Evolutionary conservation across 2,888 invertebrate genomes (phyloP).

Genomic region (Hypsopygia costalis): DNA sequence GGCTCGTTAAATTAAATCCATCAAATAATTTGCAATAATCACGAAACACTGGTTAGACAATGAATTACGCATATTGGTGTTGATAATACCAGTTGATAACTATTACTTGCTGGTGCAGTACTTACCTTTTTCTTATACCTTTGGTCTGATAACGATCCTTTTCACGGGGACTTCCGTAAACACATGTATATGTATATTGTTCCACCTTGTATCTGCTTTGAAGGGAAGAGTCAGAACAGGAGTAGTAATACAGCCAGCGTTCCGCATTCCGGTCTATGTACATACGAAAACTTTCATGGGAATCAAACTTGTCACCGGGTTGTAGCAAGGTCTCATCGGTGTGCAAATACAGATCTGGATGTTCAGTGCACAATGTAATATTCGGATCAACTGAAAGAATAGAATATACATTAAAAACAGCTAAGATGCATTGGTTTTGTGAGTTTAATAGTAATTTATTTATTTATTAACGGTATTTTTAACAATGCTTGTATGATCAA

Average conservation of each 20-base stretch:
- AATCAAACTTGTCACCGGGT: slow-evolving; percentile 38
- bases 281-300: slow-evolving; percentile 37
- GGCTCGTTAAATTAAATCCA: no score
- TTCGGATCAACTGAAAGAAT: slow-evolving; percentile 8
- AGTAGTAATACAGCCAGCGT: slow-evolving; percentile 41
- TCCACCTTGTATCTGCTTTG: slow-evolving; percentile 21
- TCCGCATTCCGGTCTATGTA: slow-evolving; percentile 43
- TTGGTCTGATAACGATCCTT: slow-evolving; percentile 27
- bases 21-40: no score
- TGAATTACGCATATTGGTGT: no score
- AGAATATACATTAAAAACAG: no score
- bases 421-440: no score
- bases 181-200: slow-evolving; percentile 38
- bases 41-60: no score
- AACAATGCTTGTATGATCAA: no score
- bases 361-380: slow-evolving; percentile 6
- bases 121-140: slow-evolving; percentile 37
- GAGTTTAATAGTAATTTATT: no score
- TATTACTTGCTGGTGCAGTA: neutral
- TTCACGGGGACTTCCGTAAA: slow-evolving; percentile 23
- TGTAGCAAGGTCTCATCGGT: slow-evolving; percentile 37
- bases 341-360: slow-evolving; percentile 3
- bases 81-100: neutral
- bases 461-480: no score
- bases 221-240: slow-evolving; percentile 39